Percentiles rank a stretch among this genome's conserved stretches.
phyloP scores from a whole-genome alignment of 2,113 vertebrate genomes.

The Irena cyanogastra region DNA sequence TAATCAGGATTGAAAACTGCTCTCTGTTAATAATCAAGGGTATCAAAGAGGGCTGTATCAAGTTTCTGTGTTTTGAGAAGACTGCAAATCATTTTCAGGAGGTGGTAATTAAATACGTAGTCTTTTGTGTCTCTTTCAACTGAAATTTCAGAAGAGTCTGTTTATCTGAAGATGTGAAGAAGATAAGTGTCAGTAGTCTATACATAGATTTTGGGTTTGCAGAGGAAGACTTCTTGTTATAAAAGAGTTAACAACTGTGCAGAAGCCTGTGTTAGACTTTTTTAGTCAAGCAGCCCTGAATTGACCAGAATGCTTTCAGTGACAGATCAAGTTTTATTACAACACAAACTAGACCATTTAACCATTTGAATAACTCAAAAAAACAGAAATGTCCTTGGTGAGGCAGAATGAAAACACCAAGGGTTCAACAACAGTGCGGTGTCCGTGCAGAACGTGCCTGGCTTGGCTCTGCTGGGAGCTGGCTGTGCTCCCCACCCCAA shows the following conservation, averaged over 20 bases:
- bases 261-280: background rate
- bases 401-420: background rate
- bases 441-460: background rate
- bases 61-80: slow-evolving; percentile 40
- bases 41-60: slow-evolving; percentile 4
- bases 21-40: background rate
- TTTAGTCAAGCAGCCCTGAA: background rate
- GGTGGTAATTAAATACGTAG: background rate
- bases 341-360: too few relatives aligned
- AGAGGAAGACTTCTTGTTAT: background rate
- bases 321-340: too few relatives aligned
- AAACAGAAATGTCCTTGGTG: background rate
- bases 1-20: background rate
- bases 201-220: background rate
- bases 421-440: background rate
- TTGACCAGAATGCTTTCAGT: too few relatives aligned
- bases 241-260: background rate
- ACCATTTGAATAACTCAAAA: background rate
- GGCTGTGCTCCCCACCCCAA: rapidly evolving
- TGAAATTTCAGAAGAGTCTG: slow-evolving; percentile 22
- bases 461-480: background rate
- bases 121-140: background rate
- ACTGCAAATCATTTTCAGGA: slow-evolving; percentile 5
- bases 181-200: background rate
- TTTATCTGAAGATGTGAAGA: slow-evolving; percentile 12